Percentiles rank a stretch among this genome's conserved stretches.
Evolutionary conservation across 2,113 vertebrate genomes (phyloP).

Genomic region (Caloenas nicobarica): DNA sequence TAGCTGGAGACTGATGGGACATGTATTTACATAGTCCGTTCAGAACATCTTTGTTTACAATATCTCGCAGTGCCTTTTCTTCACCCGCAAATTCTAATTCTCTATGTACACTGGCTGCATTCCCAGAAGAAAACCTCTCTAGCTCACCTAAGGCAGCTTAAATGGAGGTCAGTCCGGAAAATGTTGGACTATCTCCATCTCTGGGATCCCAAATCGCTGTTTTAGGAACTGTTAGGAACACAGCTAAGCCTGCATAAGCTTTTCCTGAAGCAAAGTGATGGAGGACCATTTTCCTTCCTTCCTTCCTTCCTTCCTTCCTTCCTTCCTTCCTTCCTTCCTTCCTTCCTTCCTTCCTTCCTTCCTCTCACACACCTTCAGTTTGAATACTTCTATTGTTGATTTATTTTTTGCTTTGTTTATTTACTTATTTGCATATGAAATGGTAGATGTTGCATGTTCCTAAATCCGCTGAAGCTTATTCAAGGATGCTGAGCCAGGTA

Average conservation of each 20-base stretch:
- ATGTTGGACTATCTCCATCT: not conserved
- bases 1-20: not conserved
- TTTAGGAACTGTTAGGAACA: not conserved
- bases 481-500: not conserved
- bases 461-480: not conserved
- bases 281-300: not conserved
- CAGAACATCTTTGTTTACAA: not conserved
- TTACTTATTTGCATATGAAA: not conserved
- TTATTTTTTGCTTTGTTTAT: not conserved
- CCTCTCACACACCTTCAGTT: no score
- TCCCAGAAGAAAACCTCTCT: conserved; percentile 21
- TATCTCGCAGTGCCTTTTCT: not conserved
- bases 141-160: conserved; percentile 6
- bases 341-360: no score
- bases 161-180: conserved; percentile 6
- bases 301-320: no score
- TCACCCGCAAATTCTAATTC: not conserved
- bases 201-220: not conserved
- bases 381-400: no score
- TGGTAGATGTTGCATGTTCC: not conserved
- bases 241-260: not conserved
- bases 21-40: not conserved
- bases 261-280: not conserved
- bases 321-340: no score
- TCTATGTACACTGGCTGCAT: not conserved